phyloP scores from a whole-genome alignment of 1,140 invertebrate species.

The Diprion similis region DNA sequence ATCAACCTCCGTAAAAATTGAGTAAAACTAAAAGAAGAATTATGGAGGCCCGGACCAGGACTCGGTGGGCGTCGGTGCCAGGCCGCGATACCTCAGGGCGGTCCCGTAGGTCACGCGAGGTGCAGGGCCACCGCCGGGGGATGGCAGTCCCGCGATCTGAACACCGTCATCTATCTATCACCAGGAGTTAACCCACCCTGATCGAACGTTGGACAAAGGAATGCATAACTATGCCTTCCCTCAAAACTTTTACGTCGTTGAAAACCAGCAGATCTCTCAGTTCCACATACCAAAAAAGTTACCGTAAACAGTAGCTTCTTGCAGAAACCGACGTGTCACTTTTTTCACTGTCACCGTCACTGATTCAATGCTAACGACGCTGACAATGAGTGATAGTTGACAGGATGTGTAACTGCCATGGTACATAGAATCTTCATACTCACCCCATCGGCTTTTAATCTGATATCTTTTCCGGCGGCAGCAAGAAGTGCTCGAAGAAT shows the following conservation, averaged over 20 bases:
- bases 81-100: constrained; percentile 56
- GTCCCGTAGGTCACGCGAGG: constrained; percentile 33
- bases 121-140: constrained; percentile 11
- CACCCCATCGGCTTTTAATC: constrained; percentile 86
- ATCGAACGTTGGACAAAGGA: background rate
- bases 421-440: constrained; percentile 50
- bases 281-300: too few relatives aligned
- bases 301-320: background rate
- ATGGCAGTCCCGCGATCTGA: constrained; percentile 14
- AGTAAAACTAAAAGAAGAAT: constrained; percentile 39
- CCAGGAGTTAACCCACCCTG: background rate
- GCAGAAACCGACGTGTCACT: background rate
- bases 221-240: background rate
- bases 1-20: constrained; percentile 16
- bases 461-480: constrained; percentile 86
- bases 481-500: constrained; percentile 84
- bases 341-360: background rate
- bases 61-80: constrained; percentile 45
- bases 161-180: constrained; percentile 10
- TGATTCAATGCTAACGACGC: too few relatives aligned
- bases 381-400: background rate
- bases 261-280: too few relatives aligned
- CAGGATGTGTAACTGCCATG: background rate
- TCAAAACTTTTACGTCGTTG: too few relatives aligned
- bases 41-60: constrained; percentile 40